Conservation (phyloP, 2,888 invertebrate species). For the Oscheius sp. region DNA sequence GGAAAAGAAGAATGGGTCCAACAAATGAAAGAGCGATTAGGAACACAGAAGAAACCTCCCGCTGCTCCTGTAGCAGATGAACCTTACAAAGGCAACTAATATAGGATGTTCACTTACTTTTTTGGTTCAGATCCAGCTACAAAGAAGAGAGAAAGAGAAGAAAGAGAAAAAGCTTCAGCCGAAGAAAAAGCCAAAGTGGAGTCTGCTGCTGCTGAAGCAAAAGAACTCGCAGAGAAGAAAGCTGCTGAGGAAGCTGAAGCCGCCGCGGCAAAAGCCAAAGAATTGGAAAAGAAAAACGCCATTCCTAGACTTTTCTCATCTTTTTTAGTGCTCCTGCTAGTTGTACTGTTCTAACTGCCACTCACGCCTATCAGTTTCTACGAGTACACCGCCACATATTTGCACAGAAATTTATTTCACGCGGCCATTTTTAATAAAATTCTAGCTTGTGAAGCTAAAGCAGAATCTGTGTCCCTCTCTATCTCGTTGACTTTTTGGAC, state of each 20-base stretch:
- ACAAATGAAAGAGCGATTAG: conserved; percentile 55
- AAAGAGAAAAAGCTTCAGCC: conserved; percentile 44
- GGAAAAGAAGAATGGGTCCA: conserved; percentile 69
- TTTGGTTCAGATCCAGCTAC: conserved; percentile 52
- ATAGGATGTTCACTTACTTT: background rate
- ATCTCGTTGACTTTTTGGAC: too few species aligned
- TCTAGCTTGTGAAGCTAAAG: too few species aligned
- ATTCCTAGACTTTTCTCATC: background rate
- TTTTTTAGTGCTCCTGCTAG: background rate
- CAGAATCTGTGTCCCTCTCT: background rate
- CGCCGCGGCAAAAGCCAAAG: conserved; percentile 7
- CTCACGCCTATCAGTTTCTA: conserved; percentile 22
- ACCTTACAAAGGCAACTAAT: conserved; percentile 48
- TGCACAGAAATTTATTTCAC: conserved; percentile 25
- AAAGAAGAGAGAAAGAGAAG: conserved; percentile 47
- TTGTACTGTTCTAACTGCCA: conserved; percentile 5
- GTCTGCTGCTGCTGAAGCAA: conserved; percentile 35
- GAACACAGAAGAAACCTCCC: conserved; percentile 14
- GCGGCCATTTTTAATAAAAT: background rate
- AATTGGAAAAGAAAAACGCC: background rate
- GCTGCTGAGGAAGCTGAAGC: conserved; percentile 1
- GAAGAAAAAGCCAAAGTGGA: conserved; percentile 39
- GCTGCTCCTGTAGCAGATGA: conserved; percentile 43
- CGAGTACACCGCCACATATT: conserved; percentile 27
- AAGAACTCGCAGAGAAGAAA: conserved; percentile 34